Base-by-base conservation (phyloP, 2,113 vertebrate genomes). In the Diphyllodes magnificus region DNA sequence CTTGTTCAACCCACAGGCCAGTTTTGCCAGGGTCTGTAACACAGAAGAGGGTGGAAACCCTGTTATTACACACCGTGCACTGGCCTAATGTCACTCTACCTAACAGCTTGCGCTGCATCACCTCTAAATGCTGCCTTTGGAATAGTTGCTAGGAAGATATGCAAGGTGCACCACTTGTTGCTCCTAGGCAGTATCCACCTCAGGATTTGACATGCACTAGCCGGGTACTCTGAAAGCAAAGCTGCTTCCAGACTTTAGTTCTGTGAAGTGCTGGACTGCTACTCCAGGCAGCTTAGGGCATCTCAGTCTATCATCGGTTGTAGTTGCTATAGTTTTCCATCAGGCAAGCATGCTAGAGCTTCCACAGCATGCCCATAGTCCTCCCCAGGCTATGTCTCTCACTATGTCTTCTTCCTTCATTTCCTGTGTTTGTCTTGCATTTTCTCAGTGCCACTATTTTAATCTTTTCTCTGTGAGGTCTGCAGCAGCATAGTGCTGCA, bases 1-100 rank as follows among this genome's bases (percentile, higher is more conserved):
- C 94, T 99, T 99, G 97, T 99, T 99, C 82, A 99, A 93, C 49
- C 99, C 99, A 94, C 99, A 99, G 27, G 98, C 98, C 63, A 99
- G 97, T 94, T 99, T 99, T 50, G 99, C 98, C 94, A 99, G 93
- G 1, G 99, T 98, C 99, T 99, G 89, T 59, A 97, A 93, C 28
- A 94, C 16, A 86, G 25, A 90, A 89, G n/a, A 87, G 70, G 77
- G 54, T 61, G 27, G 68, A 95, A 95, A 85, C 6, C 10, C 82
- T 19, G 54, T 85, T 71, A 96, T 24, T 90, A 70, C 17, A 85
- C 79, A 82, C 53, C 6, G 0, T 28, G 68, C 31, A 27, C 49
- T 42, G 30, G 24, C 47, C 84, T 47, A 20, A 33, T 9, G 70
- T 51, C 73, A 25, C 37, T 81, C 31, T 63, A 64, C 50, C 70